Base-by-base conservation (phyloP, 2,888 invertebrate species). In the Diplazon laetatorius region DNA sequence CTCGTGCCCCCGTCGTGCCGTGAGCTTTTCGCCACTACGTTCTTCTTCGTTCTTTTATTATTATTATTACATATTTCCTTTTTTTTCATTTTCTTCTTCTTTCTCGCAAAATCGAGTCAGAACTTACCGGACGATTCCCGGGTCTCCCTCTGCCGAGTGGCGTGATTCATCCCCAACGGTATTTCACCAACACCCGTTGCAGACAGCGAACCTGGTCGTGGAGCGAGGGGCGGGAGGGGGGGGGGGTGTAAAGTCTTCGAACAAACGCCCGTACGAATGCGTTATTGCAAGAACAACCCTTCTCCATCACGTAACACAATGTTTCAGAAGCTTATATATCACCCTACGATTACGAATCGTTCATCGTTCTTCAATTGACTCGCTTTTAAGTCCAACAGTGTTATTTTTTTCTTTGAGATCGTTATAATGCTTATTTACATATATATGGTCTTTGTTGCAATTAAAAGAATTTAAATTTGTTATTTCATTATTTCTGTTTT, bases 121-220 rank as follows among this genome's bases (percentile, higher is more conserved):
- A 72, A 48, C 66, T 30, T 55, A 71, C 62, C 25, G 75, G 57
- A 59, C 75, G 37, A 22, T 62, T 44, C 62, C n/a, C n/a, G n/a
- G 52, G 39, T 55, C 30, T 30, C 39, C 66, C 66, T 68, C 55
- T 48, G 48, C 71, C 22, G 62, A 60, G 25, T 74, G n/a, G 59
- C 42, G 71, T 55, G 71, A 72, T 78, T 75, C 68, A 75, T 78
- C 71, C 71, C 42, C 63, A 35, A n/a, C 63, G 42, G 42, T 68
- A 52, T 75, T 68, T 78, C 71, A 75, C 46, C 42, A 59, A 59
- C 78, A 78, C 69, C 74, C 78, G 57, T 59, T 57, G 18, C 75
- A 48, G 0, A 48, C 30, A 37, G 57, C 44, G 46, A 6, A 30
- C 6, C 30, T 2, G 4, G 30, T 6, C 4, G 30, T 30, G 30